phyloP scores from a whole-genome alignment of 2,888 invertebrate species.

The Cataglyphis altisquamis region DNA sequence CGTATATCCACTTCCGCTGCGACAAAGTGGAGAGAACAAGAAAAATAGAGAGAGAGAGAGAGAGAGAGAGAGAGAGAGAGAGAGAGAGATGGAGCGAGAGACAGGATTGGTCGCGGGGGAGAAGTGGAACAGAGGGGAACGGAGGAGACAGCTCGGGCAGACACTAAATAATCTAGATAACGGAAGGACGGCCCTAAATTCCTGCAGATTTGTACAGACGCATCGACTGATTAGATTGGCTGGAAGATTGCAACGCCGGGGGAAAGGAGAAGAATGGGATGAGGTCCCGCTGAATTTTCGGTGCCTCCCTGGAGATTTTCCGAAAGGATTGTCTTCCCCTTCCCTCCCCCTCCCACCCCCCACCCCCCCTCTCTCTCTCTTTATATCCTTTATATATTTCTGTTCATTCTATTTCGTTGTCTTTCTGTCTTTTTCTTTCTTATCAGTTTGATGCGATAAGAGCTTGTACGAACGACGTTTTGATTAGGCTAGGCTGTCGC shows the following conservation, averaged over 20 bases:
- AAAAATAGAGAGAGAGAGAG: not conserved
- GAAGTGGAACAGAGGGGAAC: constrained; percentile 55
- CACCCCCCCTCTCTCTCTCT: constrained; percentile 11
- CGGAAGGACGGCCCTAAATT: constrained; percentile 78
- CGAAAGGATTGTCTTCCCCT: constrained; percentile 36
- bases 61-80: not conserved
- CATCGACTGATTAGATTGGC: constrained; percentile 75
- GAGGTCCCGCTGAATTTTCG: constrained; percentile 65
- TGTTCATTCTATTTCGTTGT: not conserved
- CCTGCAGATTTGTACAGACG: constrained; percentile 78
- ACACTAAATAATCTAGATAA: constrained; percentile 81
- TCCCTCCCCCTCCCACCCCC: not conserved
- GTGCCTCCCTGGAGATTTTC: constrained; percentile 50
- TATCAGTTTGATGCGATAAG: constrained; percentile 10
- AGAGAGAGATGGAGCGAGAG: constrained; percentile 22
- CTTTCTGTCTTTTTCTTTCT: not conserved
- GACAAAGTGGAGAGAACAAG: constrained; percentile 59
- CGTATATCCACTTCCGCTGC: constrained; percentile 71
- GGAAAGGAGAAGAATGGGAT: not conserved
- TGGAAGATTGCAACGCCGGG: constrained; percentile 69
- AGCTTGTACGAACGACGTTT: constrained; percentile 68
- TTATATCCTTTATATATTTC: not conserved
- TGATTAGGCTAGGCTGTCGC: constrained; percentile 65
- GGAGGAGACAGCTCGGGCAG: constrained; percentile 70
- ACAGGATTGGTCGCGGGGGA: constrained; percentile 33